A percentile compares a stretch with the other conserved stretches of the same genome.
Conservation (phyloP, 64 coral and sea anemone species). For the Dendrophyllia cribrosa region DNA sequence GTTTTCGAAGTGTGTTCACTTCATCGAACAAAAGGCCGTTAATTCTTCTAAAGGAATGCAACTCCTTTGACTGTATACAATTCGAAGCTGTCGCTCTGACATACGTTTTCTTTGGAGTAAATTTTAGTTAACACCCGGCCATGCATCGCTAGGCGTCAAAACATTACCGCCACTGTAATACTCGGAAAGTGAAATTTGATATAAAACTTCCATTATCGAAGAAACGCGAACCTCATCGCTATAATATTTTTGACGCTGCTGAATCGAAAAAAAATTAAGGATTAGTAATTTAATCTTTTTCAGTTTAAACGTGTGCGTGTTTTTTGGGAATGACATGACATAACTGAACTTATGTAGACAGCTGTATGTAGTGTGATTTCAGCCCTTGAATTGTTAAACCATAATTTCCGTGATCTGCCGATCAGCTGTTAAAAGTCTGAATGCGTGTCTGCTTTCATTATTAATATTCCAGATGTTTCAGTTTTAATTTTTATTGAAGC, state of each 20-base stretch:
- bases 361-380: neutral
- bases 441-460: neutral
- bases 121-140: neutral
- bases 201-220: neutral
- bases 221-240: neutral
- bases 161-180: no score
- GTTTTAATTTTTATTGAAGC: neutral
- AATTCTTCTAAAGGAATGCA: neutral
- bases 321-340: no score
- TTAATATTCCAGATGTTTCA: neutral
- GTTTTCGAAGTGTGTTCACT: neutral
- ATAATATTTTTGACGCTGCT: no score
- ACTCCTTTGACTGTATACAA: neutral
- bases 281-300: neutral
- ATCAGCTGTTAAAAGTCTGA: slow-evolving; percentile 12
- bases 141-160: neutral
- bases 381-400: neutral
- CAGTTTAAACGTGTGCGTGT: neutral
- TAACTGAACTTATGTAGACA: no score
- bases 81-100: neutral
- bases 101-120: neutral
- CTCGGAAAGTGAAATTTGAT: neutral
- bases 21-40: neutral
- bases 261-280: neutral
- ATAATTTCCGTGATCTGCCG: neutral